Conservation (phyloP, 1,140 invertebrate genomes). For the Pogonus chalceus region DNA sequence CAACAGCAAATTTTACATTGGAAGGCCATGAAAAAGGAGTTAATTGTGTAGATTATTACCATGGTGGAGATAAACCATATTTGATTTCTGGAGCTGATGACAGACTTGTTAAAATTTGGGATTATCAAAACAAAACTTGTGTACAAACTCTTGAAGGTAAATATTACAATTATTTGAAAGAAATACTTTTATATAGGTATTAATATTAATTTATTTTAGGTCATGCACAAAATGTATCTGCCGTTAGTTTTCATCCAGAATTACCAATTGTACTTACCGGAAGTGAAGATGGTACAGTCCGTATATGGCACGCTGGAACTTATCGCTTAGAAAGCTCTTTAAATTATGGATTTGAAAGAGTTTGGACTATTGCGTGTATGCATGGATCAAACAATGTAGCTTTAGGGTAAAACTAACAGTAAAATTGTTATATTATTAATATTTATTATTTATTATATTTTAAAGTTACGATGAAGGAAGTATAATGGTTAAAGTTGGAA, state of each 20-base stretch:
- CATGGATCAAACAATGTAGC: constrained; percentile 95
- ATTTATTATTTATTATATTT: constrained; percentile 15
- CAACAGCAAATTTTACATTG: constrained; percentile 94
- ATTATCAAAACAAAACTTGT: constrained; percentile 99
- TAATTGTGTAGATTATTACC: constrained; percentile 98
- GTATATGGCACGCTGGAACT: constrained; percentile 97
- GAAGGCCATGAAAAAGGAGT: constrained; percentile 98
- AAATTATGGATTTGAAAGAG: constrained; percentile 96
- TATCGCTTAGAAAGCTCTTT: constrained; percentile 92
- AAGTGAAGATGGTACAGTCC: constrained; percentile 92
- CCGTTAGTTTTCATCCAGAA: constrained; percentile 92
- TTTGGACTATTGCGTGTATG: constrained; percentile 95
- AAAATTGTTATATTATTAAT: not conserved
- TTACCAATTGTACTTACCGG: constrained; percentile 94
- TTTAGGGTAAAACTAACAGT: constrained; percentile 51
- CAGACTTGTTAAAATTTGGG: constrained; percentile 97
- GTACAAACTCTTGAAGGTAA: constrained; percentile 95
- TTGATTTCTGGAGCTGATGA: constrained; percentile 98
- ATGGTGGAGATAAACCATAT: constrained; percentile 99
- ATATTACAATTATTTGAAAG: constrained; percentile 49
- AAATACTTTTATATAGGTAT: not conserved
- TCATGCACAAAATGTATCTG: constrained; percentile 92
- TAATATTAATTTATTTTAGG: constrained; percentile 20
- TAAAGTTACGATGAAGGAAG: constrained; percentile 97
- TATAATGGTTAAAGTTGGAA: constrained; percentile 92